Evolutionary conservation across 2,888 invertebrate genomes (phyloP).

Genomic region (Brassicogethes aeneus): DNA sequence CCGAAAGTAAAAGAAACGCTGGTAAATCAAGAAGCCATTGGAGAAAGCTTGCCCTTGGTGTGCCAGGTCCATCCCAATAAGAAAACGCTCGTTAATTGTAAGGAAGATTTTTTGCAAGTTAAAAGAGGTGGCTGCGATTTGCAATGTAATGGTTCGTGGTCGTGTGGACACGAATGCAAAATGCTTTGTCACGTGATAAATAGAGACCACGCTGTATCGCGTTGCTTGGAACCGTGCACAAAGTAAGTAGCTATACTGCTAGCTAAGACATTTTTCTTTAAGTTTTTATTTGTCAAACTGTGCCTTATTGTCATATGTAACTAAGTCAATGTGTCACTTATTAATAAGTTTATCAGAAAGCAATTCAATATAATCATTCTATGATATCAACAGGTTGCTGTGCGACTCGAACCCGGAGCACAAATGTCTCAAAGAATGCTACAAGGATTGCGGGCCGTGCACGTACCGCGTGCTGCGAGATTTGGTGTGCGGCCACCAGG

Average conservation of each 20-base stretch:
- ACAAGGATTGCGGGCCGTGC: constrained; percentile 42
- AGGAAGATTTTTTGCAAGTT: constrained; percentile 42
- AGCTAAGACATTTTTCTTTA: neutral
- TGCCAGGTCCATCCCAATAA: constrained; percentile 45
- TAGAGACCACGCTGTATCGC: constrained; percentile 41
- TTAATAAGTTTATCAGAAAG: too few species aligned
- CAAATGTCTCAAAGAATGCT: constrained; percentile 45
- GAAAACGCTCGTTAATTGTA: constrained; percentile 35
- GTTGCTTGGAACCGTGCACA: constrained; percentile 44
- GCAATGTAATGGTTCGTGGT: constrained; percentile 40
- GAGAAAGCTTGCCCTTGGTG: constrained; percentile 41
- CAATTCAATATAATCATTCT: too few species aligned
- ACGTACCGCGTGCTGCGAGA: constrained; percentile 34
- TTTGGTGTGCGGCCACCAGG: constrained; percentile 46
- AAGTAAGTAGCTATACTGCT: too few species aligned
- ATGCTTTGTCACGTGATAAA: constrained; percentile 53
- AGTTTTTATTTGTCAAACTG: too few species aligned
- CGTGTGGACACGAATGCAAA: constrained; percentile 56
- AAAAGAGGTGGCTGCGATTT: constrained; percentile 54
- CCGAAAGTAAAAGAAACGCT: constrained; percentile 44
- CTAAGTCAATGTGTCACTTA: too few species aligned
- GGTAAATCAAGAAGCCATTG: constrained; percentile 44
- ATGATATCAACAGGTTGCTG: constrained; percentile 37
- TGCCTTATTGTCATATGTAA: too few species aligned
- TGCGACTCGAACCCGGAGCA: constrained; percentile 45